phyloP scores from a whole-genome alignment of 2,113 vertebrate species.

The Sinocyclocheilus anophthalmus region DNA sequence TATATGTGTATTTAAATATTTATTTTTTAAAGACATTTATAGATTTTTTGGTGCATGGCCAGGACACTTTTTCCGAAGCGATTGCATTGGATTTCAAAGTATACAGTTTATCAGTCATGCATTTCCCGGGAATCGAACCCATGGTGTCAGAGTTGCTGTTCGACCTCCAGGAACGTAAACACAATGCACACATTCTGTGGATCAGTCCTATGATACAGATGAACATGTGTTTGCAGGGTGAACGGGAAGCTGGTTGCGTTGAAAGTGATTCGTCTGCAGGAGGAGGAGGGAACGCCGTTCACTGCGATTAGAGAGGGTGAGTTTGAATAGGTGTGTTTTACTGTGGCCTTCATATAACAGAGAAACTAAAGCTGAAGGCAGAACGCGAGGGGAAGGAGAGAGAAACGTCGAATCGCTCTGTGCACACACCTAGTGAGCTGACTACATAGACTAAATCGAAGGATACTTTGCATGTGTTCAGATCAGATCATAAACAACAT shows the following conservation, averaged over 20 bases:
- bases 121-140: neutral
- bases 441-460: neutral
- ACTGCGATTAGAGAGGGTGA: conserved; percentile 97
- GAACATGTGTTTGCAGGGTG: conserved; percentile 65
- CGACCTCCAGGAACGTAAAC: neutral
- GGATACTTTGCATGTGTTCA: neutral
- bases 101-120: neutral
- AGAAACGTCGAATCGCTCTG: neutral
- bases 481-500: neutral
- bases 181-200: conserved; percentile 28
- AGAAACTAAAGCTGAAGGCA: neutral
- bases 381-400: conserved; percentile 61
- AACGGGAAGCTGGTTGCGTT: conserved; percentile 95
- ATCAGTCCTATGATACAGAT: neutral
- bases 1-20: neutral
- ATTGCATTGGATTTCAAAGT: neutral
- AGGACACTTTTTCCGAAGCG: neutral
- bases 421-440: neutral
- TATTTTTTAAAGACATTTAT: too few species aligned
- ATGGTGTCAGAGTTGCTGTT: neutral
- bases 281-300: conserved; percentile 96
- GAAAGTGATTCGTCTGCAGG: conserved; percentile 96
- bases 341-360: too few species aligned
- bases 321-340: neutral
- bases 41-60: too few species aligned